These are phyloP conservation scores for Pogona vitticeps DNA, from an alignment of 2,113 vertebrate species.

Conservation along the genomic window DNA sequence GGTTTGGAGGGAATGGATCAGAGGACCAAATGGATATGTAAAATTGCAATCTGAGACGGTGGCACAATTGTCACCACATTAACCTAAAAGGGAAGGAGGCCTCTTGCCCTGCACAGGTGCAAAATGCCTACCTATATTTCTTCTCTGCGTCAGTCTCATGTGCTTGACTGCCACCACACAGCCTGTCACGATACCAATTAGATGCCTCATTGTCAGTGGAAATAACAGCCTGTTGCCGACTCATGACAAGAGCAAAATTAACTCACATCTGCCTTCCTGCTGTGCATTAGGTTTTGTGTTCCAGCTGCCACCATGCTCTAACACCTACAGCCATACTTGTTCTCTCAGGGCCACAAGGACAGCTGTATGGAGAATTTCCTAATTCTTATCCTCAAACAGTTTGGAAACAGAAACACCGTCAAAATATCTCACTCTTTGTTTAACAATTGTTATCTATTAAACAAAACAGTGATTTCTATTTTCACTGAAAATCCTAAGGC, in stretches of 20 bases:
- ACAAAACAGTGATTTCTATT: accelerated
- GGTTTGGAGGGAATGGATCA: neutral
- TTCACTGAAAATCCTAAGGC: neutral
- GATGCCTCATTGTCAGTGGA: constrained; percentile 54
- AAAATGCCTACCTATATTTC: constrained; percentile 14
- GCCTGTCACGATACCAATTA: constrained; percentile 34
- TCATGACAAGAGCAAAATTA: constrained; percentile 29
- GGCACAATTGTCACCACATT: constrained; percentile 23
- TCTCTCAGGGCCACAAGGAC: constrained; percentile 63
- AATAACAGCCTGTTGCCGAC: constrained; percentile 58
- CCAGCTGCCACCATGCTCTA: constrained; percentile 66
- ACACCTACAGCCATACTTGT: constrained; percentile 47
- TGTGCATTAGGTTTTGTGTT: constrained; percentile 62
- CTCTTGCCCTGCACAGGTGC: neutral
- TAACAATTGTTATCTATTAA: neutral
- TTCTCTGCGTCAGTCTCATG: constrained; percentile 29
- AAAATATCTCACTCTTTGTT: constrained; percentile 23
- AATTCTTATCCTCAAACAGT: constrained; percentile 64
- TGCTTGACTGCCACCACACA: constrained; percentile 30
- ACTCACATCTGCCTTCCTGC: constrained; percentile 40
- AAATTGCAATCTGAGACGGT: neutral
- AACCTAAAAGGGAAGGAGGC: neutral
- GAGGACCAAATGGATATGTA: neutral
- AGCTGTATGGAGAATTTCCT: constrained; percentile 47
- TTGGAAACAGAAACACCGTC: constrained; percentile 52